Evolutionary conservation across 2,888 invertebrate species (phyloP).

Genomic region (Metellina segmentata): DNA sequence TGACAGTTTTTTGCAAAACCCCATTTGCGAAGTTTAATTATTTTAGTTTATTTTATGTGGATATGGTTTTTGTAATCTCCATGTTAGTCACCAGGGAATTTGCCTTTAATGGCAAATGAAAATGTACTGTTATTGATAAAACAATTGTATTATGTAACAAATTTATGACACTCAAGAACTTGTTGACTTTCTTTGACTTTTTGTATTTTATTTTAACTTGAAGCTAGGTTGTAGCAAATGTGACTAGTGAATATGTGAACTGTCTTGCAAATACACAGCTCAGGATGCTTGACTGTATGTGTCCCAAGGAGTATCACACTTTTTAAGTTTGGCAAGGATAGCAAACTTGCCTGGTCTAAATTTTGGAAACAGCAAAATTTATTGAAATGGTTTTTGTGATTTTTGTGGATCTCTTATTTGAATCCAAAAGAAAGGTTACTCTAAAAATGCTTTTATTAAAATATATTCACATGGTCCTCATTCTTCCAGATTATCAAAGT

Average conservation of each 20-base stretch:
- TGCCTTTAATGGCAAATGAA: not conserved
- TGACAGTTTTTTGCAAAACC: slow-evolving; percentile 8
- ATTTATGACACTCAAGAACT: not conserved
- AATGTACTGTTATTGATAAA: not conserved
- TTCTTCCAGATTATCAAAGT: not conserved
- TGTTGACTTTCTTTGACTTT: not conserved
- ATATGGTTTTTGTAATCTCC: not conserved
- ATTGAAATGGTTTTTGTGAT: not conserved
- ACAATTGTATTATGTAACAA: not conserved
- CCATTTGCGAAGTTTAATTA: not conserved
- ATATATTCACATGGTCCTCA: not conserved
- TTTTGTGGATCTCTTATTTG: not conserved
- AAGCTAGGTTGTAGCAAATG: not conserved
- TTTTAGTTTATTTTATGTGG: slow-evolving; percentile 10
- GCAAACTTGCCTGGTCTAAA: not conserved
- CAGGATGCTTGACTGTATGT: not conserved
- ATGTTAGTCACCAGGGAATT: not conserved
- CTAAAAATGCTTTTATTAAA: not conserved
- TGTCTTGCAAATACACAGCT: slow-evolving; percentile 8
- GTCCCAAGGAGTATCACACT: not conserved
- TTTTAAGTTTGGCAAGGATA: not conserved
- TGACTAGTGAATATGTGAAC: not conserved
- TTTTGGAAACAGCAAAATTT: not conserved
- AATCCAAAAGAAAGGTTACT: not conserved
- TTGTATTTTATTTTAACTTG: not conserved